Base-by-base conservation (phyloP, 2,113 vertebrate genomes). In the Oryzias javanicus region DNA sequence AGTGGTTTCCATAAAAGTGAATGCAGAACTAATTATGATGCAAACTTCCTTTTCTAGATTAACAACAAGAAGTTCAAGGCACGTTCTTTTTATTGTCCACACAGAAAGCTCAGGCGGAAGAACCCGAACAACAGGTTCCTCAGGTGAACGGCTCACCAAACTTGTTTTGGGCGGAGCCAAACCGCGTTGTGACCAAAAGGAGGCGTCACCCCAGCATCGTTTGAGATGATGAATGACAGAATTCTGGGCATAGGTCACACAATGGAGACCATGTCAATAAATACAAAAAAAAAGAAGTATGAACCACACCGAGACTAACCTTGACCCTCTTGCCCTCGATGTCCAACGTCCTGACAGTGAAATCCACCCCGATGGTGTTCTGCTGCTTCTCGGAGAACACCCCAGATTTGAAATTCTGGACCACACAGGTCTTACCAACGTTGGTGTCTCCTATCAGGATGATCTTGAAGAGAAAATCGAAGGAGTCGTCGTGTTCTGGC, bases 351-450 rank as follows among this genome's bases (percentile, higher is more conserved):
- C 94, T 91, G 13, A 99, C 96, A 0, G 94, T 95, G 85, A 99
- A 99, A 81, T 99, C 97, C 52, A 99, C 97, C 0, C 97, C 97
- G 0, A 99, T 98, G 3, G 97, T 98, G 89, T 96, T 99, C 79
- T 98, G 96, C 76, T 97, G 96, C 1, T 77, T 91, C 82, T 94
- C 93, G 0, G 77, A 81, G 86, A 93, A 98, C 57, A 90, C 70
- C 13, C 95, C 95, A 0, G 93, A 94, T 61, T 92, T 95, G 88
- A 99, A 99, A 48, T 94, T 94, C 71, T 98, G 97, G 18, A 98
- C 95, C 80, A 99, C 92, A 5, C 95, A 96, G 0, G 97, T 99
- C 88, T 99, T 99, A 1, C 97, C 97, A 52, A 99, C 97, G 0
- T 98, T 95, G 4, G 97, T 95, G 79, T 99, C 97, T 8, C 97